A percentile compares a stretch with the other conserved stretches of the same genome.
phyloP scores from a whole-genome alignment of 53 echinoderm and acorn worm species.

The Temnopleurus reevesii region DNA sequence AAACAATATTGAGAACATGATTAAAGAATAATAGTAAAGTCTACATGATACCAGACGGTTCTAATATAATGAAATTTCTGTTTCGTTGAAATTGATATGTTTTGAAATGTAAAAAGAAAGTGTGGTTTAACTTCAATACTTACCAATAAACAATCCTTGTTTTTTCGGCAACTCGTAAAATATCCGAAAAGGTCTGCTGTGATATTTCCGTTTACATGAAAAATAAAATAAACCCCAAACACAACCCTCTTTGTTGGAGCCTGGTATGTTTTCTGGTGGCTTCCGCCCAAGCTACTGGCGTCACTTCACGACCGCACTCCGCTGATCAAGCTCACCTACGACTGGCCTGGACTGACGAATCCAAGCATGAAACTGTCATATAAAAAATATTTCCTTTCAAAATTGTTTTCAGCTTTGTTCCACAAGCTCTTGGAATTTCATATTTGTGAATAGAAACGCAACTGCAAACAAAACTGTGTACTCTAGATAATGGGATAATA shows the following conservation, averaged over 20 bases:
- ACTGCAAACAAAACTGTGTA: constrained; percentile 45
- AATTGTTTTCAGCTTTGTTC: not conserved
- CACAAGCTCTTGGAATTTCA: constrained; percentile 20
- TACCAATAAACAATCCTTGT: constrained; percentile 5
- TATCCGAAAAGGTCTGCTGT: not conserved
- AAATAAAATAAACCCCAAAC: not conserved
- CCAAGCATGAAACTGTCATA: constrained; percentile 5
- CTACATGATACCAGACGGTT: not conserved
- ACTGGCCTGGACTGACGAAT: not conserved
- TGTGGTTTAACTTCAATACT: no score
- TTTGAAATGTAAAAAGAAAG: no score
- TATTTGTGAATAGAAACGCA: constrained; percentile 5
- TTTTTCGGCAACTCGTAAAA: constrained; percentile 5
- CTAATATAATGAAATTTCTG: no score
- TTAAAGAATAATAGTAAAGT: constrained; percentile 3
- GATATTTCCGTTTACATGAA: constrained; percentile 25
- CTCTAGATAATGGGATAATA: constrained; percentile 6
- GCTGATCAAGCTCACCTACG: not conserved
- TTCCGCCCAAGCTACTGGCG: constrained; percentile 8
- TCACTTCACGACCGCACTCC: not conserved
- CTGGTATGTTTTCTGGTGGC: not conserved
- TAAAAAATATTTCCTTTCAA: constrained; percentile 19
- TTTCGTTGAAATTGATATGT: no score
- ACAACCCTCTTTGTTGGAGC: not conserved
- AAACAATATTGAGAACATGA: constrained; percentile 5